These are phyloP conservation scores for Polypedilum vanderplanki DNA, from an alignment of 1,140 invertebrate genomes.

Conservation along the genomic window DNA sequence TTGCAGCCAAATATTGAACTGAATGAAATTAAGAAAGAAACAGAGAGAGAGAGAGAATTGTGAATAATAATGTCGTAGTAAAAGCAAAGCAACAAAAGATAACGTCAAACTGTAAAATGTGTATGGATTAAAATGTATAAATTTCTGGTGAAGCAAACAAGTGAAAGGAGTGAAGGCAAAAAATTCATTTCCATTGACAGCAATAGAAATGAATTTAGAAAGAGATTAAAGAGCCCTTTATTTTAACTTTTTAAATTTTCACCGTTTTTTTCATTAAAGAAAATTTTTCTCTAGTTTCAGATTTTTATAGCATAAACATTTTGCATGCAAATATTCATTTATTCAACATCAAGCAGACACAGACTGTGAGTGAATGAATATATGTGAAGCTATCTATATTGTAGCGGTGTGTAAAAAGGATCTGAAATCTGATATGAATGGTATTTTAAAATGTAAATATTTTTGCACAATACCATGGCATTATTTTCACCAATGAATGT, in stretches of 20 bases:
- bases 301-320: no score
- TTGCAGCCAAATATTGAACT: no score
- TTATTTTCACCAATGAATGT: slow-evolving; percentile 19
- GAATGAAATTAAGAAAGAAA: no score
- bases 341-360: slow-evolving; percentile 10
- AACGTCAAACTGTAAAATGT: slow-evolving; percentile 12
- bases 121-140: not conserved
- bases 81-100: not conserved
- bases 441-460: slow-evolving; percentile 20
- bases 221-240: no score
- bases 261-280: no score
- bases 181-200: no score
- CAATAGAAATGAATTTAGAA: no score
- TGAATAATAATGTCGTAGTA: not conserved
- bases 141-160: not conserved
- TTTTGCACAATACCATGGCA: slow-evolving; percentile 11
- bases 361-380: not conserved
- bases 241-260: no score
- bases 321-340: not conserved
- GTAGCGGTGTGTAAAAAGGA: not conserved
- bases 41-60: no score
- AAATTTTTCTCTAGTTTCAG: no score
- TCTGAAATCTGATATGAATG: slow-evolving; percentile 18
- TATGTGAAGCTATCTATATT: no score
- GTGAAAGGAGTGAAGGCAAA: not conserved